Conservation (phyloP, 2,113 vertebrate genomes). For the Cariama cristata region DNA sequence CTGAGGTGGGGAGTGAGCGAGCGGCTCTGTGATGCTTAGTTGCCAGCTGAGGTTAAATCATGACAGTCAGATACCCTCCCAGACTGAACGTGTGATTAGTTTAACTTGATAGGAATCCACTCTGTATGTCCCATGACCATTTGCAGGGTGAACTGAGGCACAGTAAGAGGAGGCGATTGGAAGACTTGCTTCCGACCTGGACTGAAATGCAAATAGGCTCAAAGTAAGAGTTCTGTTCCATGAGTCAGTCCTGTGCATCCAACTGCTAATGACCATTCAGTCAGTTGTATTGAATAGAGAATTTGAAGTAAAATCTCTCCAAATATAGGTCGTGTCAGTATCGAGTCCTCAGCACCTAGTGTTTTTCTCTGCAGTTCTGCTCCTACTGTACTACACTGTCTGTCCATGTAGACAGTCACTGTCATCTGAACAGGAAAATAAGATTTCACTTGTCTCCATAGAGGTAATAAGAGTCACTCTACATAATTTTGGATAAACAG, state of each 20-base stretch:
- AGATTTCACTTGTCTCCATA: neutral
- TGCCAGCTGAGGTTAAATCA: too few relatives aligned
- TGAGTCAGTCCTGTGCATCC: neutral
- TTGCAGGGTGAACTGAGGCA: neutral
- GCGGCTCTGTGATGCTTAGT: too few relatives aligned
- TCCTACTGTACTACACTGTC: neutral
- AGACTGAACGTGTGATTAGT: neutral
- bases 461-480: neutral
- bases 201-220: neutral
- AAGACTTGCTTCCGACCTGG: neutral
- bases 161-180: too few relatives aligned
- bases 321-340: fast-evolving
- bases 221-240: neutral
- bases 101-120: neutral
- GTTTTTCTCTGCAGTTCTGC: neutral
- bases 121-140: neutral
- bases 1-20: too few relatives aligned
- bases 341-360: fast-evolving
- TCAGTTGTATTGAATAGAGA: neutral
- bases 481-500: neutral
- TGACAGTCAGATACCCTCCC: neutral
- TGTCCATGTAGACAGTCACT: neutral
- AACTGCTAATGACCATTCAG: neutral
- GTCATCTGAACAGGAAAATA: neutral
- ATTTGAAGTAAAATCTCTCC: neutral